These are phyloP conservation scores for Galaxea fascicularis DNA, from an alignment of 92 coral and sea anemone species.

Conservation along the genomic window DNA sequence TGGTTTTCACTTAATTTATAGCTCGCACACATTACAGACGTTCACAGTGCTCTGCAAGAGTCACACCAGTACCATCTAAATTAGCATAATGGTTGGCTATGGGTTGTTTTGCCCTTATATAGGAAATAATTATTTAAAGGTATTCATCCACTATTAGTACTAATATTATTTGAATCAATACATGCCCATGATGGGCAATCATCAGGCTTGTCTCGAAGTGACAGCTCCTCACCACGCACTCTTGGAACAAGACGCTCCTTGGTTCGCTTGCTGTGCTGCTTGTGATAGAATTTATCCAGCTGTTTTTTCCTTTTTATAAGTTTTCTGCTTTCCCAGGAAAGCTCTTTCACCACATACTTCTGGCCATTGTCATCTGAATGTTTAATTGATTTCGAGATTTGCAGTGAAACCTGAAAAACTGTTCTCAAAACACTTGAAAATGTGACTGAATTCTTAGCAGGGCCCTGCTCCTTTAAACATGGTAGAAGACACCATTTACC, in stretches of 20 bases:
- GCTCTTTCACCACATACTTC: background rate
- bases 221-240: constrained; percentile 14
- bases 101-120: background rate
- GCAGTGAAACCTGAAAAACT: no score
- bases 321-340: constrained; percentile 52
- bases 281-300: constrained; percentile 18
- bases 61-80: constrained; percentile 12
- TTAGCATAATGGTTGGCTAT: constrained; percentile 4
- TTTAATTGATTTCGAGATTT: no score
- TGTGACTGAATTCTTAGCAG: no score
- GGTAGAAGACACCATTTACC: no score
- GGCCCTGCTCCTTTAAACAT: no score
- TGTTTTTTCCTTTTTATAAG: constrained; percentile 13
- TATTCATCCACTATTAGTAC: background rate
- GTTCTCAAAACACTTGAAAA: no score
- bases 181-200: constrained; percentile 17
- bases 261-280: constrained; percentile 12
- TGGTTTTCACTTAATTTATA: background rate
- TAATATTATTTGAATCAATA: background rate
- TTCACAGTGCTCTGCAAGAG: background rate
- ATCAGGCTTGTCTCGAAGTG: background rate
- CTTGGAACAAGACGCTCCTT: constrained; percentile 7
- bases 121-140: background rate
- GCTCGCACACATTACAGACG: constrained; percentile 4
- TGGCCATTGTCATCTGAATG: background rate